Evolutionary conservation across 1,140 invertebrate species (phyloP), one percentile per base, ranked within the genome.

Genomic region (Drosophila prosaltans): DNA sequence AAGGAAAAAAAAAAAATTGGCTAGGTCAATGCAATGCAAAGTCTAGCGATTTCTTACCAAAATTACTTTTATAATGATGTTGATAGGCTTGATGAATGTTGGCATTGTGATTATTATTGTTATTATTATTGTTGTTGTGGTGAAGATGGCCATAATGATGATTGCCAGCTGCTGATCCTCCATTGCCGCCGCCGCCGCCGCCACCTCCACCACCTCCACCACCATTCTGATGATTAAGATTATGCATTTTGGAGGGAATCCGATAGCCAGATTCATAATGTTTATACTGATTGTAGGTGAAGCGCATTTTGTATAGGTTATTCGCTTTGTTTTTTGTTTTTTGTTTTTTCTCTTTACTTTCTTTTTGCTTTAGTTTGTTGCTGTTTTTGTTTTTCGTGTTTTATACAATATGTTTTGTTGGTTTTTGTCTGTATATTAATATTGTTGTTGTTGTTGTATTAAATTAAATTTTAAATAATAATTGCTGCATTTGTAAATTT

Each of bases 221-320:
- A 45, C 41, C 61, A 57, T 54, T 57, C 41, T 39, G 43, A 57
- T 81, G 75, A 73, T 82, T 81, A 24, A 76, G 60, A 79, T 91
- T 84, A 71, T 91, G 83, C 86, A 91, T 91, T 79, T 91, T 91
- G 28, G 90, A 91, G 71, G 90, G 86, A 83, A 90, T 91, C 78
- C 90, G 90, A 81, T 91, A 91, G 26, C 90, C 90, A 77, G 90
- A 91, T 61, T 91, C 90, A 51, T 90, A 91, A 77, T 91, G 86
- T 78, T 91, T 91, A 79, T 91, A 91, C 77, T 91, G 90, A 83
- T 91, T 91, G 78, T 91, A 91, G 65, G 90, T 91, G 81, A 91
- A 91, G 72, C 90, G 90, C 90, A 91, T 91, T 86, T 81, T 84
- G 71, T 61, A 54, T 63, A 55, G 41, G 48, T 73, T 65, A 36